Base-by-base conservation (phyloP, 2,113 vertebrate species). In the Salminus brasiliensis region DNA sequence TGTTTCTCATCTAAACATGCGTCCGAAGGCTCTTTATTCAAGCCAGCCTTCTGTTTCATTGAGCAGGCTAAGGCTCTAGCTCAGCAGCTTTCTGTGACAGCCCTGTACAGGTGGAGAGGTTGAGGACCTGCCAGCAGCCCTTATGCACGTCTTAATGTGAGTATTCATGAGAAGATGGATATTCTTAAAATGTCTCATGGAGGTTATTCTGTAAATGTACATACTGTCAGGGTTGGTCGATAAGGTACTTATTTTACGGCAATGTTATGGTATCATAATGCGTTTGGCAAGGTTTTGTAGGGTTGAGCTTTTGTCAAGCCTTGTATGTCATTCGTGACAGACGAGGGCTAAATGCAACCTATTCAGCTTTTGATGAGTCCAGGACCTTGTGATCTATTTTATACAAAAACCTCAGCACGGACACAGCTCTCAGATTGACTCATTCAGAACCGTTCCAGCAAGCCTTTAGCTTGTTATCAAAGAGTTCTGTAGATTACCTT, bases 31-130 rank as follows among this genome's bases (percentile, higher is more conserved):
- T 32, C 23, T 59, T 57, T 43, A 59, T 78, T 45, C 30, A 55
- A 21, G 10, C 47, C 74, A 55, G 15, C 23, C 71, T 47, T 53
- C 43, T 71, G 66, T 72, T 57, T 69, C 73, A 32, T 67, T 74
- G 53, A 78, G 72, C 43, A 74, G 30, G 30, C 29, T 36, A 9
- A 34, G 29, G 3, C 49, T 67, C 29, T 21, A 16, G 29, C 27
- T 60, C 39, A 74, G 18, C 30, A 29, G 18, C 29, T 34, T 74
- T 41, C 71, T 16, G 36, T 81, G 62, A 66, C n/a, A 53, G 15
- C 18, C 13, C 29, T 15, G 21, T 39, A 55, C 25, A 57, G 47
- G 59, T 73, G 47, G 45, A 79, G 32, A 52, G 34, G 30, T 65
- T 12, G 16, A 59, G 52, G 34, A 57, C 34, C 18, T 39, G 32